These are phyloP conservation scores for Stichodactyla helianthus DNA, from an alignment of 64 coral and sea anemone species.

Conservation along the genomic window DNA sequence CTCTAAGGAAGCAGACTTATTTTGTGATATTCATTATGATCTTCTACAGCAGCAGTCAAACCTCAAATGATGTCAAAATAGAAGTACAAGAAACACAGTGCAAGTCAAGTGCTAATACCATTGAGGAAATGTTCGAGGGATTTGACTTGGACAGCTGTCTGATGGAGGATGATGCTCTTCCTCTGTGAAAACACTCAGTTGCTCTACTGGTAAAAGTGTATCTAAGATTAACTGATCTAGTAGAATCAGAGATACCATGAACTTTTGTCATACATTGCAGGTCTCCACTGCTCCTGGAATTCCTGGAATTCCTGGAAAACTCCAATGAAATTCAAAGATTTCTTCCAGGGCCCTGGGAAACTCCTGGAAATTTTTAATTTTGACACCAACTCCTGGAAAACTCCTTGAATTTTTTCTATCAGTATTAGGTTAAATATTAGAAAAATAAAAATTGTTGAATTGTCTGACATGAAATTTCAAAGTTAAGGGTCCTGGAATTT, in stretches of 20 bases:
- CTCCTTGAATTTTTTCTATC: too few species aligned
- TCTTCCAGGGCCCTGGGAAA: too few species aligned
- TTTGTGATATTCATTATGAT: background rate
- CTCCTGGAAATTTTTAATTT: too few species aligned
- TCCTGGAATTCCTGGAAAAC: too few species aligned
- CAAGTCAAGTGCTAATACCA: constrained; percentile 18
- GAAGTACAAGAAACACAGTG: background rate
- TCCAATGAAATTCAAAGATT: too few species aligned
- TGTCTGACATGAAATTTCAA: too few species aligned
- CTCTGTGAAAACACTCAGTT: constrained; percentile 33
- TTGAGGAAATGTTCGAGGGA: constrained; percentile 59
- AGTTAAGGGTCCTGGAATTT: too few species aligned
- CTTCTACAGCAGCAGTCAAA: background rate
- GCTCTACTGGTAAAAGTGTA: background rate
- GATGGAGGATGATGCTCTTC: constrained; percentile 59
- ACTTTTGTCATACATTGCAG: background rate
- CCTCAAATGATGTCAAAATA: background rate
- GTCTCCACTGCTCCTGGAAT: too few species aligned
- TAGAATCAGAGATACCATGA: background rate
- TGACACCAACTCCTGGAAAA: too few species aligned
- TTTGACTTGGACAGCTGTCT: constrained; percentile 79
- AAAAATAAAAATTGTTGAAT: too few species aligned
- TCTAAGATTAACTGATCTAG: background rate
- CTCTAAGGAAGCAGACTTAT: too few species aligned
- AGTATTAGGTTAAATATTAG: too few species aligned